Conservation (phyloP, 1,140 invertebrate species). For the Meloidogyne exigua region DNA sequence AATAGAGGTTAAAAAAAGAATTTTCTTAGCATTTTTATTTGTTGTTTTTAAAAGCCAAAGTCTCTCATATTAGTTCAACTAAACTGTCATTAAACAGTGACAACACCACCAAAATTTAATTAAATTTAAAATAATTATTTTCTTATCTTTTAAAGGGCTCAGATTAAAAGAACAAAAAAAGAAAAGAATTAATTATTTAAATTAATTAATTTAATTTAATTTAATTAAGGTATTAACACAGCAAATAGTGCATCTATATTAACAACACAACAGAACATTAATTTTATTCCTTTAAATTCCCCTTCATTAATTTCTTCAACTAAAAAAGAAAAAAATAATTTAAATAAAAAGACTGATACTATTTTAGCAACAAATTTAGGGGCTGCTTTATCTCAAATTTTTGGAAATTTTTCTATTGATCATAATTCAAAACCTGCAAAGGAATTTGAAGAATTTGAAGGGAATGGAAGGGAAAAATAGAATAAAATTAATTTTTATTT, state of each 20-base stretch:
- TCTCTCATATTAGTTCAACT: no score
- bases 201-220: no score
- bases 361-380: constrained; percentile 17
- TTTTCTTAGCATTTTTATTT: no score
- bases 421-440: neutral
- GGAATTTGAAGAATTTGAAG: neutral
- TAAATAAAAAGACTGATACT: neutral
- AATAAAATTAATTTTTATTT: no score
- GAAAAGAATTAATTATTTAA: no score
- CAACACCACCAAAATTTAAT: no score
- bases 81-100: no score
- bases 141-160: no score
- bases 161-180: no score
- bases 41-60: no score
- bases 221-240: neutral
- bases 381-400: constrained; percentile 22
- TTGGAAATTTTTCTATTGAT: constrained; percentile 20
- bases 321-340: constrained; percentile 6
- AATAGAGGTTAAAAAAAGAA: no score
- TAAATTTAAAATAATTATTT: no score
- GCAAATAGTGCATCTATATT: neutral
- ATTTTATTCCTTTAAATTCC: neutral
- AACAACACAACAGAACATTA: neutral
- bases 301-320: neutral
- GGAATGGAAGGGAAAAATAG: neutral